Evolutionary conservation across 2,888 invertebrate genomes (phyloP), one percentile per base, ranked within the genome.

Genomic region (Osedax frankpressi): DNA sequence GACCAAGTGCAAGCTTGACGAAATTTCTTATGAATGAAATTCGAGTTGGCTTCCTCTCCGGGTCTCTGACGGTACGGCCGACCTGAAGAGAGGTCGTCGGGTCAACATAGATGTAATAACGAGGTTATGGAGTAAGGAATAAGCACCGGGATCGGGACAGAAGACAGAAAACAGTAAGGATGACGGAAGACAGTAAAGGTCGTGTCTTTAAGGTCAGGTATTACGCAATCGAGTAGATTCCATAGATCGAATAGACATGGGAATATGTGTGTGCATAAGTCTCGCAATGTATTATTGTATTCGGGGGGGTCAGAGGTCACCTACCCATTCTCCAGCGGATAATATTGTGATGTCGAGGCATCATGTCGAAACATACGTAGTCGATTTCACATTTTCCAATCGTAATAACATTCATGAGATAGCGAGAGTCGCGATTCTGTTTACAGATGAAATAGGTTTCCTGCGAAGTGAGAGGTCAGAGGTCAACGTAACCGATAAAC

Each of bases 381-480:
- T 97, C 96, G 81, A 94, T 94, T 86, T 97, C 96, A 84, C 91
- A 91, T 86, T 94, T 95, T 83, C 96, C 96, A 0, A 96, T 94
- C 0, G 94, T 94, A 6, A 96, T 88, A 75, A 95, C 88, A 0
- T 96, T 93, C 93, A 97, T 94, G 90, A 97, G 93, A 74, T 92
- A 91, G 77, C 95, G 87, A 30, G 90, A 89, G 79, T 94, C 95
- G 76, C 93, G 88, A 78, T 92, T 91, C 85, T 96, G 94, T 76
- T 92, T 90, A 85, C 97, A 97, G 11, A 94, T 91, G 84, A 94
- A 96, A 81, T 94, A 93, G 0, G 93, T 94, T 89, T 89, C 79
- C 44, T 44, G 44, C 19, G 19, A 6, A 44, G 19, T 19, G 44
- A 44, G 6, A n/a, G n/a, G n/a, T n/a, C n/a, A n/a, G n/a, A n/a